phyloP scores from a whole-genome alignment of 1,140 invertebrate genomes.

The Bradysia coprophila region DNA sequence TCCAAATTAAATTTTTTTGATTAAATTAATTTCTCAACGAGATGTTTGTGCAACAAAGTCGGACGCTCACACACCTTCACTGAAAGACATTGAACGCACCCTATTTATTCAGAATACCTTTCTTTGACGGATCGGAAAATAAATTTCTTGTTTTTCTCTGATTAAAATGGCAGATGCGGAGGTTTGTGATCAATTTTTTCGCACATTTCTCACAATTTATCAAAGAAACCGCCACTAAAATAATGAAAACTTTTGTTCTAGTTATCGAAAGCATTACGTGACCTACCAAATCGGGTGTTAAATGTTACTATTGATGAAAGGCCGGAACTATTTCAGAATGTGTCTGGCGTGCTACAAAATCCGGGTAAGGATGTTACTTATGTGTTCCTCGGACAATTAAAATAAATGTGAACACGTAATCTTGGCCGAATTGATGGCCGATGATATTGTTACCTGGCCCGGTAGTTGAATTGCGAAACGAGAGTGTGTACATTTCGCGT shows the following conservation, averaged over 20 bases:
- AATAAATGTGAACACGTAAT: slow-evolving; percentile 3
- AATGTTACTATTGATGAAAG: slow-evolving; percentile 57
- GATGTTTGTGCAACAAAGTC: too few species aligned
- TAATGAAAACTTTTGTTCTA: slow-evolving; percentile 19
- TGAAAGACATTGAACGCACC: too few species aligned
- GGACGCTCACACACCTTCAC: too few species aligned
- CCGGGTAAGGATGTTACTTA: slow-evolving; percentile 35
- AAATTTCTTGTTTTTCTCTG: too few species aligned
- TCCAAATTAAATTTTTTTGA: too few species aligned
- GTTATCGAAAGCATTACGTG: slow-evolving; percentile 54
- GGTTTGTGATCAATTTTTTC: neutral
- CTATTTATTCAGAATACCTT: too few species aligned
- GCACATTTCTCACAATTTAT: neutral
- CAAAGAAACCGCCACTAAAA: neutral
- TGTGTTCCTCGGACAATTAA: slow-evolving; percentile 2
- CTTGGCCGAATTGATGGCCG: neutral
- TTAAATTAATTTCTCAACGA: too few species aligned
- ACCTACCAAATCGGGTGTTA: slow-evolving; percentile 59
- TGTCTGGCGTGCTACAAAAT: slow-evolving; percentile 48
- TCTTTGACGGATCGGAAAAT: too few species aligned
- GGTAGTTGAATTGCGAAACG: too few species aligned
- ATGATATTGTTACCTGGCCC: too few species aligned
- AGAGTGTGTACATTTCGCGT: too few species aligned
- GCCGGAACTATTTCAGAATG: slow-evolving; percentile 45
- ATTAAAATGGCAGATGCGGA: slow-evolving; percentile 1